These are phyloP conservation scores for Cybosia mesomella DNA, from an alignment of 2,888 invertebrate species.

Conservation along the genomic window DNA sequence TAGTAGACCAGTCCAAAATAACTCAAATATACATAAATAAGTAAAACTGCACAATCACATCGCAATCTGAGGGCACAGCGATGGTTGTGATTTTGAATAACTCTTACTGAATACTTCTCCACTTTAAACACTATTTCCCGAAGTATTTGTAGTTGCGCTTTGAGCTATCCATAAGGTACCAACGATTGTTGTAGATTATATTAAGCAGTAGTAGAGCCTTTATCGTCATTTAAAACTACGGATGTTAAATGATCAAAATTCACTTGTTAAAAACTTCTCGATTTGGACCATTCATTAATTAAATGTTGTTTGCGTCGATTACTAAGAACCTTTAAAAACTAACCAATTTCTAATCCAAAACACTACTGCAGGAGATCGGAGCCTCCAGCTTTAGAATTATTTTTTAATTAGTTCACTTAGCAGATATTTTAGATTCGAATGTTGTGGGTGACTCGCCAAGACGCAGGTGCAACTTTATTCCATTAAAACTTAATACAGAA, in stretches of 20 bases:
- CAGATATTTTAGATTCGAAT: conserved; percentile 65
- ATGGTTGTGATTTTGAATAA: too few species aligned
- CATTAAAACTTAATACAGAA: conserved; percentile 86
- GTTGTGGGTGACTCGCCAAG: conserved; percentile 71
- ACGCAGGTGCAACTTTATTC: conserved; percentile 81
- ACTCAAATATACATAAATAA: too few species aligned
- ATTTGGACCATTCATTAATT: neutral
- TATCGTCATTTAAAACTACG: neutral
- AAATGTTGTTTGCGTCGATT: neutral
- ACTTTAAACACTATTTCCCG: too few species aligned
- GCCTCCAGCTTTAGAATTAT: conserved; percentile 65
- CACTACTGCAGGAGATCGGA: conserved; percentile 45
- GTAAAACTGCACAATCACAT: too few species aligned
- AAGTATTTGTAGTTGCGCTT: too few species aligned
- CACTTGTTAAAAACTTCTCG: neutral
- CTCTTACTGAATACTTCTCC: too few species aligned
- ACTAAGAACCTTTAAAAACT: conserved; percentile 18
- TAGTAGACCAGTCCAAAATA: too few species aligned
- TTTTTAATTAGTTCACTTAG: conserved; percentile 78
- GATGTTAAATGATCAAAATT: neutral
- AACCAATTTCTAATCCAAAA: conserved; percentile 38
- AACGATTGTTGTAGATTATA: too few species aligned
- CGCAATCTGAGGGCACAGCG: too few species aligned
- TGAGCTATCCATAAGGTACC: too few species aligned
- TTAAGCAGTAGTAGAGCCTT: neutral